These are phyloP conservation scores for Tetragonisca angustula DNA, from an alignment of 2,888 invertebrate genomes.

Conservation along the genomic window DNA sequence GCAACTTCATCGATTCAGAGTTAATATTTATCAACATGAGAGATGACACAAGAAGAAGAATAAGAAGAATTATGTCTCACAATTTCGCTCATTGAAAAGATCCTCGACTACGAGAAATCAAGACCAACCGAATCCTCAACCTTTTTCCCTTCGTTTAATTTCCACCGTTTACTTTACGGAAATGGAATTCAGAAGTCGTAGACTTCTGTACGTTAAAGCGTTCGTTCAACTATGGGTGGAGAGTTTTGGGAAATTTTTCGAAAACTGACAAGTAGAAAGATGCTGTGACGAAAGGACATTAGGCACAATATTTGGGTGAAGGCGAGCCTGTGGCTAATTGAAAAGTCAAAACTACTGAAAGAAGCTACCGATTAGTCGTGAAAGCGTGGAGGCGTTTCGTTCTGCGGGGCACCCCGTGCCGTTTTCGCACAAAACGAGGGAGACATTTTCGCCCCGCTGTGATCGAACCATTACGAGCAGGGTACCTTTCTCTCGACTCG, in stretches of 20 bases:
- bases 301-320: slow-evolving; percentile 82
- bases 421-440: slow-evolving; percentile 26
- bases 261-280: neutral
- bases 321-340: slow-evolving; percentile 82
- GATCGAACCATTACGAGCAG: slow-evolving; percentile 43
- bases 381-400: slow-evolving; percentile 77
- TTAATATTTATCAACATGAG: too few relatives aligned
- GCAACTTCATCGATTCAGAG: too few relatives aligned
- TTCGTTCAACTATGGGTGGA: slow-evolving; percentile 8
- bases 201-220: slow-evolving; percentile 32
- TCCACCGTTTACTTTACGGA: too few relatives aligned
- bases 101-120: too few relatives aligned
- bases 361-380: slow-evolving; percentile 68
- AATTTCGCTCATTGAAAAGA: too few relatives aligned
- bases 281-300: slow-evolving; percentile 74
- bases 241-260: neutral
- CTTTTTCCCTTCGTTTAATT: too few relatives aligned
- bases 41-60: too few relatives aligned
- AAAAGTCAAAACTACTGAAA: slow-evolving; percentile 81
- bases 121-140: too few relatives aligned
- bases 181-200: neutral
- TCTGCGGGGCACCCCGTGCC: slow-evolving; percentile 40
- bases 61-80: too few relatives aligned
- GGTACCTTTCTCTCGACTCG: neutral
- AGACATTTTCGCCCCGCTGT: slow-evolving; percentile 26